phyloP scores from a whole-genome alignment of 2,888 invertebrate genomes.

The Pyrgus malvae region DNA sequence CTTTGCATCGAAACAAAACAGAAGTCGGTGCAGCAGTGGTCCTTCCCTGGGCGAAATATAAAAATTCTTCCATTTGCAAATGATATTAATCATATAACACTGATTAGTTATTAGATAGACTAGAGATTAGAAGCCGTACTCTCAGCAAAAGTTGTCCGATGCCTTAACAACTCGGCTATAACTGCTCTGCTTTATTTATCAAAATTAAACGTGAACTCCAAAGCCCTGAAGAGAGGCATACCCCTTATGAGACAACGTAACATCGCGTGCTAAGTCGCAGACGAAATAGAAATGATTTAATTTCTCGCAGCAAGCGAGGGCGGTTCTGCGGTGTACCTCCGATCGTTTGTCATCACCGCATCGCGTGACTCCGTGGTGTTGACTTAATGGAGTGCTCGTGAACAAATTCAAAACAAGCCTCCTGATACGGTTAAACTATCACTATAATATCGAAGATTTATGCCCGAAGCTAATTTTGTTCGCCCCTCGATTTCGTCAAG shows the following conservation, averaged over 20 bases:
- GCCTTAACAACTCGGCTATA: too few species aligned
- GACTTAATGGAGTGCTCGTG: constrained; percentile 71
- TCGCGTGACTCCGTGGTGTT: constrained; percentile 47
- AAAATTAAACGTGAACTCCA: too few species aligned
- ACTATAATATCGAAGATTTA: constrained; percentile 9
- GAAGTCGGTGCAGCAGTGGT: too few species aligned
- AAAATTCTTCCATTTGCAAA: too few species aligned
- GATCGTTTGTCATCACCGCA: constrained; percentile 2
- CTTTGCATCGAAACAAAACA: too few species aligned
- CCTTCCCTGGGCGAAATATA: too few species aligned
- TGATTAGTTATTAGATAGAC: too few species aligned
- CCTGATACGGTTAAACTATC: constrained; percentile 34
- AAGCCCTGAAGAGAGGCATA: not conserved
- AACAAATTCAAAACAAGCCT: constrained; percentile 49
- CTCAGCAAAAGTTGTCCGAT: too few species aligned
- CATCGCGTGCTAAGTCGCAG: constrained; percentile 67
- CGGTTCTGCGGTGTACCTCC: constrained; percentile 32
- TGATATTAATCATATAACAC: too few species aligned
- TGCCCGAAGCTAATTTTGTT: constrained; percentile 3
- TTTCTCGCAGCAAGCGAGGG: constrained; percentile 58
- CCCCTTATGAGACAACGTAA: constrained; percentile 50
- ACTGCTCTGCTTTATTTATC: too few species aligned
- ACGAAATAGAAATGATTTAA: constrained; percentile 76
- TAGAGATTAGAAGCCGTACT: too few species aligned
- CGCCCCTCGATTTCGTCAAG: not conserved